A percentile compares a stretch with the other conserved stretches of the same genome.
Conservation (phyloP, 2,113 vertebrate genomes). For the Urocolius indicus region DNA sequence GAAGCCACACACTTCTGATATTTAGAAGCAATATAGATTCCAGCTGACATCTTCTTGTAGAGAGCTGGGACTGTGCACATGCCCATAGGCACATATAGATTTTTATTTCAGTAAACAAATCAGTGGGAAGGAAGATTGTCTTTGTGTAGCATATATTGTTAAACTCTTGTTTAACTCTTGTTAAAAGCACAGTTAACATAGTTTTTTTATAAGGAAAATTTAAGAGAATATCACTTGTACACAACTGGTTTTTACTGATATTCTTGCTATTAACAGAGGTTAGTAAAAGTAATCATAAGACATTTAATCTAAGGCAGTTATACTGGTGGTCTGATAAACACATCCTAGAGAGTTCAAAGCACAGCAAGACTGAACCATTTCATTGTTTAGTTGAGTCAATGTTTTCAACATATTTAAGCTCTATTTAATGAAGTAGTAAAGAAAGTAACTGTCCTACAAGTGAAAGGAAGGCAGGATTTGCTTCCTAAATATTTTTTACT, state of each 20-base stretch:
- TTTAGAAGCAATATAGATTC: background rate
- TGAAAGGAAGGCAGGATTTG: background rate
- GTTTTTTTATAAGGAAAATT: background rate
- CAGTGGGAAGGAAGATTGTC: background rate
- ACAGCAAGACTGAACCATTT: background rate
- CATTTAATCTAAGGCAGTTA: background rate
- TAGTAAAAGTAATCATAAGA: background rate
- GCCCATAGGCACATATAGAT: background rate
- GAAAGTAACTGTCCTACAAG: background rate
- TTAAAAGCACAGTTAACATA: background rate
- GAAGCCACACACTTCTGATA: background rate
- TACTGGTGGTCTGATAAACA: background rate
- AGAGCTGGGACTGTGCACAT: background rate
- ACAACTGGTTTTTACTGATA: background rate
- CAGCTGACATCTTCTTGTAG: background rate
- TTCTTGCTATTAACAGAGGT: background rate
- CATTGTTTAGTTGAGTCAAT: background rate
- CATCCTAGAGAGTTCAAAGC: background rate
- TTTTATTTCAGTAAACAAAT: background rate
- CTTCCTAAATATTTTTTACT: background rate
- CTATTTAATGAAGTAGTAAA: background rate
- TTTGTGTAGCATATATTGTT: background rate
- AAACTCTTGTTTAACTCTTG: background rate
- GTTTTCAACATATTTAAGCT: background rate
- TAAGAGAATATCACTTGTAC: background rate